phyloP scores from a whole-genome alignment of 23 tunicate species.

The Trididemnum clinides region DNA sequence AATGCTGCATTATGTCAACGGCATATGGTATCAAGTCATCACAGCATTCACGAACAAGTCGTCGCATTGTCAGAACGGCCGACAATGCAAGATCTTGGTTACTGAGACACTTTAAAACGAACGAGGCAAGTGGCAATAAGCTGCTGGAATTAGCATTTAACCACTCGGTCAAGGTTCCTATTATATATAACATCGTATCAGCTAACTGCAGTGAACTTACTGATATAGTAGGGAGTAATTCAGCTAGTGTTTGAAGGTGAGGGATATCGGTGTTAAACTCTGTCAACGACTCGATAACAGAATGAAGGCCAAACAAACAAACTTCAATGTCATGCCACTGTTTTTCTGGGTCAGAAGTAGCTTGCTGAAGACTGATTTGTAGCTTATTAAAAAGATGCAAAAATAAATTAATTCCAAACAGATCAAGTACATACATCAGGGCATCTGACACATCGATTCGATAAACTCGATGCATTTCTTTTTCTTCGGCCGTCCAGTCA shows the following conservation, averaged over 20 bases:
- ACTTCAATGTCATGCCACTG: slow-evolving; percentile 86
- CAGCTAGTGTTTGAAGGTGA: slow-evolving; percentile 39
- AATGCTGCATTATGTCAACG: slow-evolving; percentile 46
- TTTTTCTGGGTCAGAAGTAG: slow-evolving; percentile 3
- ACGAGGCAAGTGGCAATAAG: slow-evolving; percentile 45
- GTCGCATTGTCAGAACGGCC: slow-evolving; percentile 82
- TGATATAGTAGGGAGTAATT: slow-evolving; percentile 55
- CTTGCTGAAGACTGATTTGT: slow-evolving; percentile 10
- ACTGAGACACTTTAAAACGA: slow-evolving; percentile 77
- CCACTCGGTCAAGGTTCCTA: slow-evolving; percentile 95
- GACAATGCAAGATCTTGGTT: slow-evolving; percentile 71
- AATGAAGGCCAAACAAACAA: slow-evolving; percentile 83
- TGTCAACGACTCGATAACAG: slow-evolving; percentile 62
- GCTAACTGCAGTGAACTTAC: slow-evolving; percentile 66
- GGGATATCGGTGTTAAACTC: slow-evolving; percentile 62
- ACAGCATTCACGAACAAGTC: slow-evolving; percentile 86
- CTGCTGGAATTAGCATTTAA: slow-evolving; percentile 54
- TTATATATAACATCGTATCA: slow-evolving; percentile 81
- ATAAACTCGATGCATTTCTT: slow-evolving; percentile 87
- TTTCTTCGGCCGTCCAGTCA: slow-evolving; percentile 88
- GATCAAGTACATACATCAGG: slow-evolving; percentile 79
- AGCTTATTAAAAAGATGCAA: slow-evolving; percentile 54
- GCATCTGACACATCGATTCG: slow-evolving; percentile 96
- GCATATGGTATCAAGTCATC: slow-evolving; percentile 62
- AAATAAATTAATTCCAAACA: slow-evolving; percentile 67